These are phyloP conservation scores for Sarcophaga rosellei DNA, from an alignment of 2,888 invertebrate species.

Conservation along the genomic window DNA sequence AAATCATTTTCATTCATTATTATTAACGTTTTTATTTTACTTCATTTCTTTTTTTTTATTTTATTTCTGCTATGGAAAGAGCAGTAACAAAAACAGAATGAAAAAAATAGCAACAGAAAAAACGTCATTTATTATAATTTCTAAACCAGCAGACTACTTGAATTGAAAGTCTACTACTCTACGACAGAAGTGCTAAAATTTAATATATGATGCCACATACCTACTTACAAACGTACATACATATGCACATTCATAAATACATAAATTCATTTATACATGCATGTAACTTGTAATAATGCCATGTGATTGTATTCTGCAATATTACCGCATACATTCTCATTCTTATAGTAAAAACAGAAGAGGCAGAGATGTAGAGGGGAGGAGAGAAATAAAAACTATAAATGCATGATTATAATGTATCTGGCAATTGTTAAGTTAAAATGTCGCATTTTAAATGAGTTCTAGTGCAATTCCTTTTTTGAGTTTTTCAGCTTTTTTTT, in stretches of 20 bases:
- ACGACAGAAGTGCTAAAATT: constrained; percentile 47
- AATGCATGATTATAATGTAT: constrained; percentile 36
- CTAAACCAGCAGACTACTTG: constrained; percentile 64
- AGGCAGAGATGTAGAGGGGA: too few species aligned
- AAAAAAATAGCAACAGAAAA: constrained; percentile 17
- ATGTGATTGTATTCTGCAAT: constrained; percentile 1
- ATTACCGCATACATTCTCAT: background rate
- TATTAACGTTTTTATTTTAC: constrained; percentile 47
- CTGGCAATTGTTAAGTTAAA: constrained; percentile 60
- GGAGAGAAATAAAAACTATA: background rate
- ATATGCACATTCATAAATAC: background rate
- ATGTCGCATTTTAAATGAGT: constrained; percentile 54
- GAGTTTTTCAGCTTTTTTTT: background rate
- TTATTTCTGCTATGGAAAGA: background rate
- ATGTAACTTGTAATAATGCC: background rate
- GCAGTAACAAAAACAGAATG: constrained; percentile 2
- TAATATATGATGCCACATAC: constrained; percentile 11
- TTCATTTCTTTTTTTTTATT: background rate
- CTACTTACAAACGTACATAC: background rate
- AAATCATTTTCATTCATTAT: constrained; percentile 47
- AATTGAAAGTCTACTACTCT: constrained; percentile 49
- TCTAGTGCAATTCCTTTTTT: constrained; percentile 9
- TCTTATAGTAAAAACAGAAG: background rate
- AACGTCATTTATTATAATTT: constrained; percentile 59
- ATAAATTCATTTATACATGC: constrained; percentile 8